Base-by-base conservation (phyloP, 2,888 invertebrate species). In the Oxycera nigricornis region DNA sequence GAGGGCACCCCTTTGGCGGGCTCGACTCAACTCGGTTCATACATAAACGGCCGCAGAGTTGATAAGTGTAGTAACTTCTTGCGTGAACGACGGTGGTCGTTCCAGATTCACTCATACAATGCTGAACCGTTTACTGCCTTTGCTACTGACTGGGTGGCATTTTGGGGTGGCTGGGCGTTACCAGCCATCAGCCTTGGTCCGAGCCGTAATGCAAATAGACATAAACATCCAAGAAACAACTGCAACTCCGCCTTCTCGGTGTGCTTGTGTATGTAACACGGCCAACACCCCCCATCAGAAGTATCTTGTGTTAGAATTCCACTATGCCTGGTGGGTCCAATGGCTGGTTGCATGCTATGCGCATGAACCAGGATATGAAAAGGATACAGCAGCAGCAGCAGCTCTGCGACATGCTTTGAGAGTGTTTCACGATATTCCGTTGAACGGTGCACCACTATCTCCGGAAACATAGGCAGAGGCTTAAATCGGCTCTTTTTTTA, bases 201-300 rank as follows among this genome's bases (percentile, higher is more conserved):
- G 20, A 28, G 55, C 20, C 31, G 22, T 41, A 30, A 11, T 62
- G 30, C 68, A 73, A 74, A 74, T 73, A 74, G 50, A 52, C 67
- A 67, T 55, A 41, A 50, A 46, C 55, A 22, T 22, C 20, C 30
- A 7, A 28, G 22, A 17, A 35, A 22, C 30, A 22, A 70, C 11
- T 31, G 28, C 76, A 76, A 75, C 77, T 76, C 77, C 77, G 77
- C 77, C 77, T 72, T 62, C 73, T 57, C 73, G 72, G 59, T 72
- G 74, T 62, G 22, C n/a, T 22, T 3, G 30, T 73, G 73, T 62
- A 22, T 61, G 4, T 20, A 52, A 41, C 9, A 22, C 41, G 24
- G 24, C 9, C 17, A 35, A 6, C 6, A 35, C 62, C 17, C 59
- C 59, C 59, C 20, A 17, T 9, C 20, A 17, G 41, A 9, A 39